phyloP scores from a whole-genome alignment of 2,888 invertebrate genomes.

The Pachymerium ferrugineum region DNA sequence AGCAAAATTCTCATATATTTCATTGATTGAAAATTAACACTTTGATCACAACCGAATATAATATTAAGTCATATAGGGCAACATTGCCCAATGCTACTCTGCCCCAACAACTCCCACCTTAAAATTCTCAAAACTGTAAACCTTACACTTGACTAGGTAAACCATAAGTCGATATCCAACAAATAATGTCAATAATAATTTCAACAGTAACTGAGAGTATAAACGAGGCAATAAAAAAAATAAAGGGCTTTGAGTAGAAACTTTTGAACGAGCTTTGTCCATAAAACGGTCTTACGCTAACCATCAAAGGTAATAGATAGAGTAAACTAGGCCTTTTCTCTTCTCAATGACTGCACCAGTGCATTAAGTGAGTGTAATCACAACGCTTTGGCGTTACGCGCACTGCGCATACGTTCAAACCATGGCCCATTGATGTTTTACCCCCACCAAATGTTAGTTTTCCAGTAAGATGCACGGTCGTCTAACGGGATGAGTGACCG shows the following conservation, averaged over 20 bases:
- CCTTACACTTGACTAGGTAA: too few species aligned
- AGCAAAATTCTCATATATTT: too few species aligned
- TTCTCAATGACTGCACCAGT: background rate
- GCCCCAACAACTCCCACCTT: too few species aligned
- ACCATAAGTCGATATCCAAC: too few species aligned
- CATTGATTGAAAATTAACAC: too few species aligned
- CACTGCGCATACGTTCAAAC: background rate
- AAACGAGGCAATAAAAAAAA: background rate
- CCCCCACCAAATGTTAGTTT: background rate
- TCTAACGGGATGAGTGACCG: background rate
- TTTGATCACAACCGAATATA: too few species aligned
- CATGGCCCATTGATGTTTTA: background rate
- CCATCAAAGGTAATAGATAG: background rate
- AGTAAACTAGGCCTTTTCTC: background rate
- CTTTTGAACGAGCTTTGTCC: background rate
- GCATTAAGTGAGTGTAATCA: conserved; percentile 4
- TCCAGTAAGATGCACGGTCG: too few species aligned
- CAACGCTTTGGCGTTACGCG: background rate
- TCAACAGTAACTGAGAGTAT: too few species aligned
- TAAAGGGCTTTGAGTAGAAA: background rate
- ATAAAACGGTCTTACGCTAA: background rate
- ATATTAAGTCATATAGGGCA: too few species aligned
- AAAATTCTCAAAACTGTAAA: too few species aligned
- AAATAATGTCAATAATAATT: too few species aligned
- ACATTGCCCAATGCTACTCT: too few species aligned